A percentile compares a stretch with the other conserved stretches of the same genome.
These are phyloP conservation scores for Pararge aegeria DNA, from an alignment of 1,140 invertebrate genomes.

Conservation along the genomic window DNA sequence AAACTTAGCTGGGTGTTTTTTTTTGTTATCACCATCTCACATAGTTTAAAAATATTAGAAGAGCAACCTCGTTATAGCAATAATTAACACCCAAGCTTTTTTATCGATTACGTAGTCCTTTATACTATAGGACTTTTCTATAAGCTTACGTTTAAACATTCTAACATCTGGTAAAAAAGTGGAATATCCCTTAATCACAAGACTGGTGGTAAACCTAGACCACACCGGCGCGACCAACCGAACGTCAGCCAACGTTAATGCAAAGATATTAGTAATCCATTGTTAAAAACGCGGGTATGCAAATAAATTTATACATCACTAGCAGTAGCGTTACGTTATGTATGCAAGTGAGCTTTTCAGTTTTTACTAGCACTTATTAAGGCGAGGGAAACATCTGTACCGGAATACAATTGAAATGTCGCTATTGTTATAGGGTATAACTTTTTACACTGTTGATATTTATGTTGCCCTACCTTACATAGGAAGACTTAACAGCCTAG, in stretches of 20 bases:
- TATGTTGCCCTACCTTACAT: too few species aligned
- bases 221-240: not conserved
- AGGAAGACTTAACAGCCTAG: too few species aligned
- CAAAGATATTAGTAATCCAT: constrained; percentile 44
- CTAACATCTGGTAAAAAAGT: too few species aligned
- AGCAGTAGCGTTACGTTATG: constrained; percentile 45
- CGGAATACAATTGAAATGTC: not conserved
- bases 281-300: constrained; percentile 59
- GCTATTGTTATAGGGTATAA: not conserved
- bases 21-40: too few species aligned
- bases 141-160: too few species aligned
- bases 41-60: too few species aligned
- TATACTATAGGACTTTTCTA: too few species aligned
- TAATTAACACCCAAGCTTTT: too few species aligned
- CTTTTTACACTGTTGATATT: too few species aligned
- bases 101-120: too few species aligned
- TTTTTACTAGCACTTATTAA: constrained; percentile 24
- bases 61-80: too few species aligned
- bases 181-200: not conserved
- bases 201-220: not conserved
- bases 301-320: constrained; percentile 64
- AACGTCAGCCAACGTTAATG: constrained; percentile 4
- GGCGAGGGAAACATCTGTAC: constrained; percentile 10
- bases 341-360: constrained; percentile 42
- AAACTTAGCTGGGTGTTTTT: too few species aligned